These are phyloP conservation scores for Dascyllus trimaculatus DNA, from an alignment of 2,113 vertebrate genomes.

Conservation along the genomic window DNA sequence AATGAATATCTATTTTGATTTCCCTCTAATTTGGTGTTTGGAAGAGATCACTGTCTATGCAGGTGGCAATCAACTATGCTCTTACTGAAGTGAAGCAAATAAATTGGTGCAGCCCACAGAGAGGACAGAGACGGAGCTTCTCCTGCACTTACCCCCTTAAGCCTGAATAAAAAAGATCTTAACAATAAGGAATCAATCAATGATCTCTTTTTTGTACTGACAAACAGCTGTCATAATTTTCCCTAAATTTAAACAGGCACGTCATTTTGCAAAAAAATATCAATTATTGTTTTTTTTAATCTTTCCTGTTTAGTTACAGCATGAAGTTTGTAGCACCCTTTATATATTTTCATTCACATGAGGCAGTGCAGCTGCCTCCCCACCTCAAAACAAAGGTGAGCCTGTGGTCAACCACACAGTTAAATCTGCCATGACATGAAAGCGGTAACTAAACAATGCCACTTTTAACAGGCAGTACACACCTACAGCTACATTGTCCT, in stretches of 20 bases:
- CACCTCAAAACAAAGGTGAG: constrained; percentile 63
- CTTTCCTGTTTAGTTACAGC: constrained; percentile 7
- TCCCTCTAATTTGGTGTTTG: constrained; percentile 77
- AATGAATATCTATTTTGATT: constrained; percentile 83
- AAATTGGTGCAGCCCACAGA: constrained; percentile 42
- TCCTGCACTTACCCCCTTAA: neutral
- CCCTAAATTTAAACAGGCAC: neutral
- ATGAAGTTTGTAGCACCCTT: constrained; percentile 11
- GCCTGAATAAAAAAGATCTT: neutral
- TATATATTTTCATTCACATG: constrained; percentile 2
- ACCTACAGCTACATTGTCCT: constrained; percentile 77
- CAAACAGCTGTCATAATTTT: constrained; percentile 4
- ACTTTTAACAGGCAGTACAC: constrained; percentile 76
- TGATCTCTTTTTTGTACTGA: neutral
- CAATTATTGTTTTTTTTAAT: neutral
- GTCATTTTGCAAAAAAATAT: constrained; percentile 1
- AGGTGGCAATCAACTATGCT: constrained; percentile 75
- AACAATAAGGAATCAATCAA: constrained; percentile 8
- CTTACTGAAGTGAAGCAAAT: constrained; percentile 61
- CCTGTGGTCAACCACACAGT: constrained; percentile 72
- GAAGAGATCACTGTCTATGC: constrained; percentile 70
- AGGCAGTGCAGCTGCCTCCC: constrained; percentile 14
- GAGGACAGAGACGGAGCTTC: constrained; percentile 12
- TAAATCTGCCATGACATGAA: constrained; percentile 80
- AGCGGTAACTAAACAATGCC: constrained; percentile 70